phyloP scores from a whole-genome alignment of 2,113 vertebrate species.

The Oreamnos americanus region DNA sequence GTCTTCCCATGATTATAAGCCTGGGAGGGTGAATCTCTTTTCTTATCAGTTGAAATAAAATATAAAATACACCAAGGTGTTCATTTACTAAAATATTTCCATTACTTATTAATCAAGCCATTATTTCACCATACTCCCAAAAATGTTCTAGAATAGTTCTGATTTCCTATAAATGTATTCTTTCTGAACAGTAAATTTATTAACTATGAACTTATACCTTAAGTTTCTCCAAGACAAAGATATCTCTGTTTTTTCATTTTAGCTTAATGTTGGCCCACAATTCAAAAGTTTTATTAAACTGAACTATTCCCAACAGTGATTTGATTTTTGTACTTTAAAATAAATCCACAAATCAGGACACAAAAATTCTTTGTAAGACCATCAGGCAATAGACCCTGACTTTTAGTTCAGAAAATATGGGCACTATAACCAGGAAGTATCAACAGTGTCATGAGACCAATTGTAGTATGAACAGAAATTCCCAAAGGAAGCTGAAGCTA shows the following conservation, averaged over 20 bases:
- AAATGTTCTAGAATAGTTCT: background rate
- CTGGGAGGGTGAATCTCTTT: background rate
- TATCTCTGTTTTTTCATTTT: background rate
- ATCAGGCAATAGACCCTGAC: background rate
- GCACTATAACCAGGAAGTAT: background rate
- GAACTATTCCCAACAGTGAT: background rate
- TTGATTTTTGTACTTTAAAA: conserved; percentile 5
- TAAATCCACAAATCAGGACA: background rate
- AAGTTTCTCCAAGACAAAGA: background rate
- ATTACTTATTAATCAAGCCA: background rate
- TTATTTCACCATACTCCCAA: background rate
- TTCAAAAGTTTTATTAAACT: background rate
- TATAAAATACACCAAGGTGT: background rate
- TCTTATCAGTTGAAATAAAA: conserved; percentile 20
- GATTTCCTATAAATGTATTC: background rate
- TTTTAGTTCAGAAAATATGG: conserved; percentile 34
- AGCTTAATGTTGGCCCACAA: background rate
- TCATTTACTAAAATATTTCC: background rate
- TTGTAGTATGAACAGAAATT: background rate
- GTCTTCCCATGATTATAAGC: conserved; percentile 11
- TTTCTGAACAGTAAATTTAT: background rate
- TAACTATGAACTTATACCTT: background rate
- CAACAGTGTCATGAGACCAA: background rate
- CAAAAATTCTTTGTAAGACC: background rate
- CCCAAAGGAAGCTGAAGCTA: background rate